Evolutionary conservation across 1,140 invertebrate species (phyloP), one percentile per base, ranked within the genome.

Genomic region (Ectropis grisescens): DNA sequence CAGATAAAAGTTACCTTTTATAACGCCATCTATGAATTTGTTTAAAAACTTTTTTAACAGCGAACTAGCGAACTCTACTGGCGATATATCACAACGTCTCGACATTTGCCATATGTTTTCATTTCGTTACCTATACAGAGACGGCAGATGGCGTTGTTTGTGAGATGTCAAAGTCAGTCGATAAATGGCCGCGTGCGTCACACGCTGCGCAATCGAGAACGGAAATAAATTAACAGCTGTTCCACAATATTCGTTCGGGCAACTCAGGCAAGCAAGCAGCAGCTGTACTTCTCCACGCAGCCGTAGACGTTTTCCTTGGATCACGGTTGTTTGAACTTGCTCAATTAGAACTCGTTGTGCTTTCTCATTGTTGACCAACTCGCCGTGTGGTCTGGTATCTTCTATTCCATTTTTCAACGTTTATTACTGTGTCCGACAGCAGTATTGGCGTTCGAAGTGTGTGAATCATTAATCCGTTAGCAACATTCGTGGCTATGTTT

Each of bases 191-290:
- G n/a, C n/a, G n/a, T n/a, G n/a, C n/a, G n/a, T n/a, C n/a, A n/a
- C n/a, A n/a, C n/a, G n/a, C n/a, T n/a, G n/a, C n/a, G n/a, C n/a
- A n/a, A n/a, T n/a, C n/a, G n/a, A n/a, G n/a, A n/a, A n/a, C n/a
- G n/a, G n/a, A 81, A 78, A 75, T 76, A 81, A 53, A 66, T 64
- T 71, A 74, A 82, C 78, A 79, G 78, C 78, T 82, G 75, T 82
- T 82, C 71, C 65, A 76, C 64, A 82, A 76, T 82, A 74, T 82
- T 82, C 72, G 65, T 48, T 70, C 64, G 62, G 70, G 69, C 70
- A 74, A 76, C 72, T 71, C 69, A 59, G 72, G 53, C 16, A 19
- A 19, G 16, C 16, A 19, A n/a, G 16, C 59, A 62, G 62, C 58
- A 72, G 61, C 59, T 71, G 58, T 66, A 72, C 3, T 8, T 19